Evolutionary conservation across 2,113 vertebrate species (phyloP), one percentile per base, ranked within the genome.

Genomic region (Nannospalax galili): DNA sequence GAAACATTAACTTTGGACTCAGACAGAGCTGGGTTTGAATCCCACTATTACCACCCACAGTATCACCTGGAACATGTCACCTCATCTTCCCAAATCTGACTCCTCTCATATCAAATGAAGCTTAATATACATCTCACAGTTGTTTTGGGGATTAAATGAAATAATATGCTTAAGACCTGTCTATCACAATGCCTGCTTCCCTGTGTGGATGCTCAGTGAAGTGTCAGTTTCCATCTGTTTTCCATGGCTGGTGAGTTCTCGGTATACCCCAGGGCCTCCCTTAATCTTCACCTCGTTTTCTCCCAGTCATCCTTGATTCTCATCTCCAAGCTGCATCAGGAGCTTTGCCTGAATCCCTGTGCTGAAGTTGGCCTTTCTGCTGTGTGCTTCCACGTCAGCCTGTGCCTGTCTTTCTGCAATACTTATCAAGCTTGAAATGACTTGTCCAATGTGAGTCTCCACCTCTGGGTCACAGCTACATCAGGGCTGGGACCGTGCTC

Each of bases 161-260:
- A 74, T 40, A 12, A 24, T 62, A 56, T 24, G 72, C 64, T 72
- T 3, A 70, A 81, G 69, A 58, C 69, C 19, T 37, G 22, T 48
- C 78, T 32, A 9, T 48, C 19, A 20, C 7, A 32, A 32, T 1
- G 1, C 9, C 45, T 20, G n/a, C 20, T 75, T 93, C 56, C 10
- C 81, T 3, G 24, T 35, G 60, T 26, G 17, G 40, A 35, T 72
- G 52, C 6, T 72, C 8, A 1, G 0, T 0, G 12, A 56, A 10
- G 26, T 7, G 19, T 72, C 58, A 4, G 42, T 84, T 87, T 79
- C 16, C 6, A 3, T 48, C 77, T 40, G 67, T 35, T 64, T 84
- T 37, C 67, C 82, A 6, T 0, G 1, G 30, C 45, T 3, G 0
- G 24, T 17, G 88, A 67, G 52, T 75, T 90, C 67, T 45, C 80